Evolutionary conservation across 2,113 vertebrate species (phyloP), one percentile per base, ranked within the genome.

Genomic region (Pygoscelis antarcticus): DNA sequence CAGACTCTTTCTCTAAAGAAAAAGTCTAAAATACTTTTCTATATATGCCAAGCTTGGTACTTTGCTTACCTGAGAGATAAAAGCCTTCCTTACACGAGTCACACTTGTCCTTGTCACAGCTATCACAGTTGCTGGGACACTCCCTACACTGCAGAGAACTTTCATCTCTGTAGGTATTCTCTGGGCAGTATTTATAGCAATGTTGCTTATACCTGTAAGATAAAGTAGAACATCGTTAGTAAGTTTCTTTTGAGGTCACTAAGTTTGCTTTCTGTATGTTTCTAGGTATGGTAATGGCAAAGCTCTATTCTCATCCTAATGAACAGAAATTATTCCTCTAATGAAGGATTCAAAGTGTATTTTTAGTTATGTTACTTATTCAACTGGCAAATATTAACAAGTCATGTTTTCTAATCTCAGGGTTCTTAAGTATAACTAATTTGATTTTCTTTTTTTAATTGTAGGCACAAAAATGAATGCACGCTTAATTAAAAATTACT

Each of bases 111-210:
- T 96, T 92, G 89, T 99, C 98, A 93, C 99, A 99, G 96, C 83
- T 98, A 10, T 77, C 74, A 52, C 99, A 99, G 57, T 91, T 94
- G 34, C 96, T 88, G 7, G 97, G 94, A 74, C 99, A 99, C 0
- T 97, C 91, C 82, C 55, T 86, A 88, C 99, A 99, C 42, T 72
- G 83, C 91, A 94, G 97, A 44, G 69, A 69, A 18, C 52, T 52
- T 19, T 97, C 93, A 49, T 96, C 96, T n/a, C 42, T 90, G 91
- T 98, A 99, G n/a, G 98, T 99, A 55, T 98, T 95, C 85, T 99
- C 98, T 16, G 99, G 99, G 72, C 99, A 99, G 49, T 85, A 95
- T 94, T 91, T 97, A 76, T 99, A 98, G 76, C 99, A 99, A 29
- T 27, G 97, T 4, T 96, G 55, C 55, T 95, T 97, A 81, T 98